phyloP scores from a whole-genome alignment of 2,797 vertebrate species.

The Eulemur albifrons region DNA sequence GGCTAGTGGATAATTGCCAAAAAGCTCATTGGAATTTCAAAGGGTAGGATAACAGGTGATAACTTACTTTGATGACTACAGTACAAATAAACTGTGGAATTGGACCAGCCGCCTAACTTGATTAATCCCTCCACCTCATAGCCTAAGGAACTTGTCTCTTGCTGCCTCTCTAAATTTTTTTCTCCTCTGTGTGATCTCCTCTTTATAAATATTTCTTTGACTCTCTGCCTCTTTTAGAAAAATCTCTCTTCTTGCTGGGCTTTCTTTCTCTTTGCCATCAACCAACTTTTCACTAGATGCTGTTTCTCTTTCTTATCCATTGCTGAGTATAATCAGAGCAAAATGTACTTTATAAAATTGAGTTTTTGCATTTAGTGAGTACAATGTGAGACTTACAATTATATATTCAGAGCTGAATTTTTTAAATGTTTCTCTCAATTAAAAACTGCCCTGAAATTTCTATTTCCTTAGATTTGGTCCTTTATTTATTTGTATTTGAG shows the following conservation, averaged over 20 bases:
- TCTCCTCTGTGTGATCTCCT: neutral
- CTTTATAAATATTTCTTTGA: neutral
- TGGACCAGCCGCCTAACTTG: neutral
- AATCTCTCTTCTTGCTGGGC: neutral
- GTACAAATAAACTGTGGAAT: neutral
- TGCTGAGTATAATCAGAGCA: neutral
- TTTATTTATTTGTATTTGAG: neutral
- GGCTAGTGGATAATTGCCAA: neutral
- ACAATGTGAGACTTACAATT: neutral
- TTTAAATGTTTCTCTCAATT: neutral
- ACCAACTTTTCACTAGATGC: neutral
- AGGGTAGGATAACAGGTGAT: constrained; percentile 34
- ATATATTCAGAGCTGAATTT: neutral
- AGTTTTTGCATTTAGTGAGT: neutral
- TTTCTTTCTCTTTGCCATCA: neutral
- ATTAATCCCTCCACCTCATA: constrained; percentile 20
- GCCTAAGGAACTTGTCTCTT: neutral
- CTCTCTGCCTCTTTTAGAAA: neutral
- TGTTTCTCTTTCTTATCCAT: neutral
- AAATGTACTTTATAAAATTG: neutral
- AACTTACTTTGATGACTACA: constrained; percentile 45
- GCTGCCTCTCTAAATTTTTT: neutral
- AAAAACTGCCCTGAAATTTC: neutral
- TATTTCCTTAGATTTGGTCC: neutral
- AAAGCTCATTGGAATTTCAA: constrained; percentile 56